Base-by-base conservation (phyloP, 2,113 vertebrate species). In the Thermophis baileyi region DNA sequence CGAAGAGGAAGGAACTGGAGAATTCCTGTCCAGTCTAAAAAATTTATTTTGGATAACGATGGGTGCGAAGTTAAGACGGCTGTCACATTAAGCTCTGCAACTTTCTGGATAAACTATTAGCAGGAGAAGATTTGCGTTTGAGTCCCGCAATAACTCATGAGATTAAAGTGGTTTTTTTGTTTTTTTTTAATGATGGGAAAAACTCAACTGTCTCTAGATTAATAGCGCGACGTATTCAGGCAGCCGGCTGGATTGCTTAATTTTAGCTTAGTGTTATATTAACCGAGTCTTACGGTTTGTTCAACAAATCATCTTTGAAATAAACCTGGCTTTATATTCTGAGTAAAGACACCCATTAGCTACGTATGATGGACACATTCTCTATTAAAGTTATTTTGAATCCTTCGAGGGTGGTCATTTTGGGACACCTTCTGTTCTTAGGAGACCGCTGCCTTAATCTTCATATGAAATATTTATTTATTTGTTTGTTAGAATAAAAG, bases 1-100 rank as follows among this genome's bases (percentile, higher is more conserved):
- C 92, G n/a, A 85, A 94, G 18, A 89, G 95, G 95, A 96, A 96
- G 96, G 96, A 96, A 96, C 95, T 90, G 6, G 35, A 88, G 89
- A 93, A 91, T 92, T 24, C 10, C 94, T 95, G 94, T 92, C 95
- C 89, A 85, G 95, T 44, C 94, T 91, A 91, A 95, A 94, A 89
- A 94, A 95, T 94, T 95, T 94, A 60, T 93, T 95, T 95, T 95
- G 95, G 95, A 95, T 10, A 93, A 87, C 87, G 2, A 2, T 12
- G 85, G 35, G 85, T 63, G 57, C 46, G 69, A 94, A 16, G 35
- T 85, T 2, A 35, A 74, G 81, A 50, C 90, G 50, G 1, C 55
- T 94, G 91, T 91, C 92, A 92, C 92, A 96, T 96, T 92, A 95
- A 97, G 95, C 93, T 35, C 92, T 93, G 92, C 93, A 94, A 51